Percentiles rank a stretch among this genome's conserved stretches.
phyloP scores from a whole-genome alignment of 2,797 vertebrate genomes.

The Tapera naevia region DNA sequence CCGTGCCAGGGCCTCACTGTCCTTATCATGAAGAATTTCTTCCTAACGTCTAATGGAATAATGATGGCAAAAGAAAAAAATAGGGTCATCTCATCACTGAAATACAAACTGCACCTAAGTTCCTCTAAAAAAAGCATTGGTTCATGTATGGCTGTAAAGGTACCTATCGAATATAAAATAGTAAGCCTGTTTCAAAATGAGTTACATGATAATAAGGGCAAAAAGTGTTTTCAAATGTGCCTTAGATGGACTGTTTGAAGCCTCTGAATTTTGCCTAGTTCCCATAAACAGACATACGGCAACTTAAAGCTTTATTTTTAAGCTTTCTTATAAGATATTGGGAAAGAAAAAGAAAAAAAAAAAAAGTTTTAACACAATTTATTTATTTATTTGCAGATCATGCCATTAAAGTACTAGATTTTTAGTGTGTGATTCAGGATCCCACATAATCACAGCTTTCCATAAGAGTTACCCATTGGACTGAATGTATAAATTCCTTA shows the following conservation, averaged over 20 bases:
- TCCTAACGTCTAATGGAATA: too few species aligned
- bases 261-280: neutral
- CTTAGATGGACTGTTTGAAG: neutral
- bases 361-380: neutral
- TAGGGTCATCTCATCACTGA: neutral
- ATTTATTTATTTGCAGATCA: neutral
- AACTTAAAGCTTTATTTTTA: constrained; percentile 38
- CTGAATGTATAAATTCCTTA: neutral
- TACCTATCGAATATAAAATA: neutral
- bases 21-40: too few species aligned
- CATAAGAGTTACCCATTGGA: neutral
- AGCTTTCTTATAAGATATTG: neutral
- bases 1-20: too few species aligned
- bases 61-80: neutral
- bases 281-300: neutral
- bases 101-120: neutral
- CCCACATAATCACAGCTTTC: constrained; percentile 35
- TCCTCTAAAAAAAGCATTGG: neutral
- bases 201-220: neutral
- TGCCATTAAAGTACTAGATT: neutral
- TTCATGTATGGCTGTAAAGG: accelerated
- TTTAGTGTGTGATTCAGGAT: neutral
- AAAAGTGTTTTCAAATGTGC: neutral
- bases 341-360: neutral
- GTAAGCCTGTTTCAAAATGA: neutral